Evolutionary conservation across 2,113 vertebrate species (phyloP).

Genomic region (Taxidea taxus): DNA sequence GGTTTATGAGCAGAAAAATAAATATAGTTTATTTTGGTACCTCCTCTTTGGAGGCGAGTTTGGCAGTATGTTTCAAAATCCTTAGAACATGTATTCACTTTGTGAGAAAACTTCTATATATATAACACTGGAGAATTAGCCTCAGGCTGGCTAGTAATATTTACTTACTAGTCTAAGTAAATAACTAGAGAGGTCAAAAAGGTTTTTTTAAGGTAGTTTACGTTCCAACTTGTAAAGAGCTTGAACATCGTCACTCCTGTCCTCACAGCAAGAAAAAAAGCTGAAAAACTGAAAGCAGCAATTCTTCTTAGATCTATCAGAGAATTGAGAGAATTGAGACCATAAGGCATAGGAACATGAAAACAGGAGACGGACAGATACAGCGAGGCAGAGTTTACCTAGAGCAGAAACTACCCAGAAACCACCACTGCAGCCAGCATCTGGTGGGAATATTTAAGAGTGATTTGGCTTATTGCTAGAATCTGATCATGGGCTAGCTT

Average conservation of each 20-base stretch:
- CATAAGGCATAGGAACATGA: neutral
- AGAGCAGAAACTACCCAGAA: neutral
- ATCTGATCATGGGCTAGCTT: neutral
- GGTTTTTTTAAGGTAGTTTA: neutral
- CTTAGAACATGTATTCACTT: neutral
- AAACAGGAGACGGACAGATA: neutral
- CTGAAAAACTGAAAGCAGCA: neutral
- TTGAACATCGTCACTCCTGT: neutral
- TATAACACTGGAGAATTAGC: too few relatives aligned
- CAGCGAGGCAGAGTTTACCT: neutral
- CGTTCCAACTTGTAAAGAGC: neutral
- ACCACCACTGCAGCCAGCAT: neutral
- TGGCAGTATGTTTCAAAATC: neutral
- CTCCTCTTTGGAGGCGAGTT: neutral
- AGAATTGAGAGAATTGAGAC: neutral
- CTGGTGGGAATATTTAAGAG: neutral
- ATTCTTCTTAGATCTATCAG: neutral
- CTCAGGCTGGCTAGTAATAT: too few relatives aligned
- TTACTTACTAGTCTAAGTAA: neutral
- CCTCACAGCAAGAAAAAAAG: neutral
- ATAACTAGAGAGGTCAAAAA: neutral
- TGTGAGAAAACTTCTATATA: neutral
- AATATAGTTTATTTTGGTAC: neutral
- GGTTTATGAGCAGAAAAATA: neutral
- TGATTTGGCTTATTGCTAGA: neutral